Conservation (phyloP, 2,797 vertebrate genomes). For the Rousettus madagascariensis region DNA sequence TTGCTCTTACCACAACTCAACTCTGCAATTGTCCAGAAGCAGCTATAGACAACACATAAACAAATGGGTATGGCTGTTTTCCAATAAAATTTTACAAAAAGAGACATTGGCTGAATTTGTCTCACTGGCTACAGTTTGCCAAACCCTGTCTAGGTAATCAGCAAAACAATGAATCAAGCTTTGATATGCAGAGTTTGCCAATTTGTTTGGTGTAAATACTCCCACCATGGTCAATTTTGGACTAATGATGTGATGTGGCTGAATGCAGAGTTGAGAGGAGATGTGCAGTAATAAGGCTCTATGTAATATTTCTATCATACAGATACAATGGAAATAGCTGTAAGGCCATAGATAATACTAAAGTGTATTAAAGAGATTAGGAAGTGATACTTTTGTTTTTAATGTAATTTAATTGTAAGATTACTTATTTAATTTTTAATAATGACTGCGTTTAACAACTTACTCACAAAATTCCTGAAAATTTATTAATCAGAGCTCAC, state of each 20-base stretch:
- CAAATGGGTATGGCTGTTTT: neutral
- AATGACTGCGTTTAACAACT: neutral
- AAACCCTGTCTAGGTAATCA: neutral
- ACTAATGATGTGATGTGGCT: neutral
- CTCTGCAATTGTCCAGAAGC: neutral
- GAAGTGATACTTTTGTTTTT: neutral
- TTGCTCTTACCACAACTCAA: neutral
- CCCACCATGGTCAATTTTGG: neutral
- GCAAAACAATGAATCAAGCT: neutral
- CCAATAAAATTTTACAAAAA: neutral
- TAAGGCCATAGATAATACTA: neutral
- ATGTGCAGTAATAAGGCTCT: accelerated
- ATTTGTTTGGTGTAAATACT: neutral
- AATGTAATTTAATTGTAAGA: neutral
- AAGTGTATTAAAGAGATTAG: neutral
- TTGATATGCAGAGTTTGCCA: neutral
- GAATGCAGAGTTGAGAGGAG: neutral
- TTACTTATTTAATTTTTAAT: neutral
- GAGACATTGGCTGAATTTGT: neutral
- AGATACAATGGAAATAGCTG: neutral
- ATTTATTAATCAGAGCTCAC: neutral
- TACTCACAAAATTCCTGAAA: neutral
- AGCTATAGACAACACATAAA: neutral
- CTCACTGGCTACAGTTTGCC: neutral
- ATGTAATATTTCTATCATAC: neutral